Percentiles rank a stretch among this genome's conserved stretches.
These are phyloP conservation scores for Chymomyza amoena DNA, from an alignment of 2,888 invertebrate genomes.

Conservation along the genomic window DNA sequence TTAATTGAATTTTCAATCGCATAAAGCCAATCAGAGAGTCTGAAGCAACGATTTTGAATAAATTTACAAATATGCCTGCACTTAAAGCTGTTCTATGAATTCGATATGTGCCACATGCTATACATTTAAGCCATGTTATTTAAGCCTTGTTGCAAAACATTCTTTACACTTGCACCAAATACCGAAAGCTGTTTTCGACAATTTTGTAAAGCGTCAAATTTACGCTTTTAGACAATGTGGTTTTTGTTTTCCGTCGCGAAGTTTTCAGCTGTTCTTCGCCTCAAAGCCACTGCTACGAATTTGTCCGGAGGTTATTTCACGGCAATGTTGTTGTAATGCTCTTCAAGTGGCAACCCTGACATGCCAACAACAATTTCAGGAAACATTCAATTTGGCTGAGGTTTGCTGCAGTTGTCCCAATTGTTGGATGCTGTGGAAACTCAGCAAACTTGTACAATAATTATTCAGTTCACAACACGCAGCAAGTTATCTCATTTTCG, in stretches of 20 bases:
- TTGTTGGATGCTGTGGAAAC: constrained; percentile 47
- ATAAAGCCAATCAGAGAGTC: constrained; percentile 28
- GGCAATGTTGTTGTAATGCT: background rate
- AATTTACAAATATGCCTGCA: constrained; percentile 40
- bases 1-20: constrained; percentile 65
- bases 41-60: constrained; percentile 44
- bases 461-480: background rate
- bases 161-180: background rate
- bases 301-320: background rate
- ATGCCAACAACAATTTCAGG: background rate
- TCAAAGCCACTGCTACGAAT: background rate
- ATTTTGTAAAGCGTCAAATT: constrained; percentile 42
- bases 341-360: background rate
- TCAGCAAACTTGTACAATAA: constrained; percentile 34
- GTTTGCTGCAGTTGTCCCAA: background rate
- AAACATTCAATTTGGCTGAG: background rate
- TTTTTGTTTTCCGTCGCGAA: background rate
- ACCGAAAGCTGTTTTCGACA: background rate
- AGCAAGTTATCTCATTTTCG: background rate
- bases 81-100: background rate
- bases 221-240: constrained; percentile 55
- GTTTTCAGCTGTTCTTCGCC: background rate
- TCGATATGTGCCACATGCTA: background rate
- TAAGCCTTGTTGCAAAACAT: background rate
- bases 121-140: background rate